Conservation (phyloP, 1,140 invertebrate genomes). For the Diorhabda carinulata region DNA sequence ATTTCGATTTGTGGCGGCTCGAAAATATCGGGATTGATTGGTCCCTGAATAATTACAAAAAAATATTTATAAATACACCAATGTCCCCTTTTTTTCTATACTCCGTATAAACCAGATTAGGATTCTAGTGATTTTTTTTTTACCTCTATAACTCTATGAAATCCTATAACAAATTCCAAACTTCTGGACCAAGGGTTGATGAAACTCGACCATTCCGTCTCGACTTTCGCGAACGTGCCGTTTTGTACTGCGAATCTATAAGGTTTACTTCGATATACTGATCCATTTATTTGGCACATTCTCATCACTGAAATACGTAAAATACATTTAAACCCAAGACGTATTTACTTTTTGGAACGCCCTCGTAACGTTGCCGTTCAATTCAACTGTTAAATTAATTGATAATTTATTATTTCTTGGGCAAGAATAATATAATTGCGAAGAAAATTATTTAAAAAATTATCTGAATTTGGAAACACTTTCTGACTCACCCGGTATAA, state of each 20-base stretch:
- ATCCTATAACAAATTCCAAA: slow-evolving; percentile 86
- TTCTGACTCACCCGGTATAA: too few relatives aligned
- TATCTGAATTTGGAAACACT: too few relatives aligned
- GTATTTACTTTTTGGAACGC: too few relatives aligned
- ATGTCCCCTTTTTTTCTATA: slow-evolving; percentile 11
- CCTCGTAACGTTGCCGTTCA: too few relatives aligned
- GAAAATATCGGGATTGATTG: slow-evolving; percentile 69
- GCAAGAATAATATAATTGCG: too few relatives aligned
- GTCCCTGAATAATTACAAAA: slow-evolving; percentile 52
- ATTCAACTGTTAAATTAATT: neutral
- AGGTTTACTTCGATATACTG: slow-evolving; percentile 71
- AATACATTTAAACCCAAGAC: too few relatives aligned
- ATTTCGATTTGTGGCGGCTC: slow-evolving; percentile 50
- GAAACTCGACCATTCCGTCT: slow-evolving; percentile 92
- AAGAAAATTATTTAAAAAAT: too few relatives aligned
- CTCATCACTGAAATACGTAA: slow-evolving; percentile 40
- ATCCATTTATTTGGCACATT: slow-evolving; percentile 52
- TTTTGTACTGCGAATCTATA: slow-evolving; percentile 79
- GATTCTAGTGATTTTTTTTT: neutral
- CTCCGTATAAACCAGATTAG: neutral
- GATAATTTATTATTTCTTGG: too few relatives aligned
- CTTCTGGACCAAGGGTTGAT: slow-evolving; percentile 90
- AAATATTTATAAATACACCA: neutral
- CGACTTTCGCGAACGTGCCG: slow-evolving; percentile 73
- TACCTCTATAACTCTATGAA: slow-evolving; percentile 79